A percentile compares a stretch with the other conserved stretches of the same genome.
phyloP scores from a whole-genome alignment of 2,888 invertebrate species.

The Aplocera efformata region DNA sequence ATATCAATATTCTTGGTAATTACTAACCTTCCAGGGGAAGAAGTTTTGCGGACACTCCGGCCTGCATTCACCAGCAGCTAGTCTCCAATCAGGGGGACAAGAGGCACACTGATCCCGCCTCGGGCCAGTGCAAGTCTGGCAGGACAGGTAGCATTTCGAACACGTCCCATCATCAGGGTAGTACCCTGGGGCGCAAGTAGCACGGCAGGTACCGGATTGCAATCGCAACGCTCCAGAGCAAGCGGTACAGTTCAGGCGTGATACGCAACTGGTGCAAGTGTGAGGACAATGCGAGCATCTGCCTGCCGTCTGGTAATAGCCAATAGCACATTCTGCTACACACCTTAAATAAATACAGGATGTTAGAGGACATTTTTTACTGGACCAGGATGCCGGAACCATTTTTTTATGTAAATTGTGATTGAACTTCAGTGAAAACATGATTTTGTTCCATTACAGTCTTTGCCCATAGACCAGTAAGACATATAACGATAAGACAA shows the following conservation, averaged over 20 bases:
- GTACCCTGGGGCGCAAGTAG: conserved; percentile 89
- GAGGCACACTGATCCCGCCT: conserved; percentile 91
- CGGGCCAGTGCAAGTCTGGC: conserved; percentile 91
- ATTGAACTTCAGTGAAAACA: too few relatives aligned
- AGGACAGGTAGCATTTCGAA: conserved; percentile 90
- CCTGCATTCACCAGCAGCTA: conserved; percentile 90
- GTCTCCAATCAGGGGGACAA: conserved; percentile 89
- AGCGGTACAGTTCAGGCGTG: conserved; percentile 89
- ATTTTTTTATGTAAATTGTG: too few relatives aligned
- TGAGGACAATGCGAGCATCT: conserved; percentile 89
- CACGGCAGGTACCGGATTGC: conserved; percentile 90
- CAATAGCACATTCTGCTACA: conserved; percentile 88
- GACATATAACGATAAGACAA: too few relatives aligned
- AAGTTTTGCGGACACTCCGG: conserved; percentile 92
- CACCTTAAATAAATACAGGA: conserved; percentile 70
- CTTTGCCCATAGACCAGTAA: too few relatives aligned
- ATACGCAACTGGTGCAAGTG: conserved; percentile 88
- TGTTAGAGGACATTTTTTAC: neutral
- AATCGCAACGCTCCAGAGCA: conserved; percentile 88
- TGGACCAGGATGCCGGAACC: too few relatives aligned
- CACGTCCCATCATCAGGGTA: conserved; percentile 92
- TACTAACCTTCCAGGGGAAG: conserved; percentile 88
- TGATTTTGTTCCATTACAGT: too few relatives aligned
- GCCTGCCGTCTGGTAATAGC: conserved; percentile 87
- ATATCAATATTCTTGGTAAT: too few relatives aligned